A percentile compares a stretch with the other conserved stretches of the same genome.
Evolutionary conservation across 2,888 invertebrate species (phyloP).

Genomic region (Coremacera marginata): DNA sequence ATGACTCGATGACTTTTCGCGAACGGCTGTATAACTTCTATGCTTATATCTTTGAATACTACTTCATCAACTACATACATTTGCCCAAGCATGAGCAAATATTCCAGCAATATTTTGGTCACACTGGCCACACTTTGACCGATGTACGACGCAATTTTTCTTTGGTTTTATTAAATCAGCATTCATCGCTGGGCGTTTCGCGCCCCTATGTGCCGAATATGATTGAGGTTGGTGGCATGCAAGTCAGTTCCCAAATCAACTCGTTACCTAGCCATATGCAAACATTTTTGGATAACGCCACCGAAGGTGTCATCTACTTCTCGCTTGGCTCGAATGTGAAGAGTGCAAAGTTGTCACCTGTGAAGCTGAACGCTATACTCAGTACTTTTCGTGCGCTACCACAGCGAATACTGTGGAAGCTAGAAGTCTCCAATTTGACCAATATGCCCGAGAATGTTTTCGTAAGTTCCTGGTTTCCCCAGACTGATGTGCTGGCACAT

Average conservation of each 20-base stretch:
- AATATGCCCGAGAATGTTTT: conserved; percentile 54
- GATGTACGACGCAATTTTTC: conserved; percentile 50
- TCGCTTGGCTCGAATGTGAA: conserved; percentile 65
- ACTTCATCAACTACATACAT: conserved; percentile 47
- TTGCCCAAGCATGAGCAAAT: conserved; percentile 50
- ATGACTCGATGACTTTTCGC: conserved; percentile 58
- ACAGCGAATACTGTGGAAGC: conserved; percentile 64
- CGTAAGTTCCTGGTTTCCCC: conserved; percentile 65
- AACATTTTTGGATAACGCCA: conserved; percentile 61
- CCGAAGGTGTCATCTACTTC: conserved; percentile 65
- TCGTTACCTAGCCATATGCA: conserved; percentile 56
- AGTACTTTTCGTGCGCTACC: conserved; percentile 31
- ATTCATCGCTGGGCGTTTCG: conserved; percentile 52
- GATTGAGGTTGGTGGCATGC: conserved; percentile 60
- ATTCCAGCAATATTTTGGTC: conserved; percentile 49
- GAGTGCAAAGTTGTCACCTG: conserved; percentile 47
- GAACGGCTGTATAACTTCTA: conserved; percentile 58
- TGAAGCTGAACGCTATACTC: conserved; percentile 46
- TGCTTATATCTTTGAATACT: conserved; percentile 41
- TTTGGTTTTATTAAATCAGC: conserved; percentile 55
- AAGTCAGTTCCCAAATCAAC: conserved; percentile 49
- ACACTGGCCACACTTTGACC: conserved; percentile 43
- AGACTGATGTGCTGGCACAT: conserved; percentile 66
- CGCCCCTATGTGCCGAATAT: conserved; percentile 58
- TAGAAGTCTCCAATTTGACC: conserved; percentile 56